phyloP scores from a whole-genome alignment of 2,797 vertebrate genomes.

The Arctocebus calabarensis region DNA sequence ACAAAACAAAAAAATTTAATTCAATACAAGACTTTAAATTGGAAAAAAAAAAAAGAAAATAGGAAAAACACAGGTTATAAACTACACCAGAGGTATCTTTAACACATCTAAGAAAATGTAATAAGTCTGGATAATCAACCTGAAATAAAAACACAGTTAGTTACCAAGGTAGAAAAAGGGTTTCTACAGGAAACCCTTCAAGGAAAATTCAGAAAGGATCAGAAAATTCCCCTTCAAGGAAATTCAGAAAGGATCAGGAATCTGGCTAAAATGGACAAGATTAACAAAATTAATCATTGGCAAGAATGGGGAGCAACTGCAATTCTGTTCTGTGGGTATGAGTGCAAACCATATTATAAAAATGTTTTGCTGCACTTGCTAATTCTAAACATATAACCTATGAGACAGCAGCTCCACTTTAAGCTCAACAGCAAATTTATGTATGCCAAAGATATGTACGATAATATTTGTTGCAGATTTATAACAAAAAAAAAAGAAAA shows the following conservation, averaged over 20 bases:
- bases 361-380: background rate
- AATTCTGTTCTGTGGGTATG: background rate
- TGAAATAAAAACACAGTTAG: background rate
- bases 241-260: background rate
- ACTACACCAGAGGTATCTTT: background rate
- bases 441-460: background rate
- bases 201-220: background rate
- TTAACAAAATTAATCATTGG: background rate
- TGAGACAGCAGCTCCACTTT: background rate
- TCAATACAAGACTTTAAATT: background rate
- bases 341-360: background rate
- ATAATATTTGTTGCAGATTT: background rate
- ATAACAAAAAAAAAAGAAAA: background rate
- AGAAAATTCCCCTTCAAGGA: too few relatives aligned
- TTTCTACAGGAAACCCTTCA: too few relatives aligned
- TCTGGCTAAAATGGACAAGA: background rate
- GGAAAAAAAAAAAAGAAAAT: background rate
- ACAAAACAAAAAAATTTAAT: background rate
- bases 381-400: background rate
- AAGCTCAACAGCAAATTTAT: background rate
- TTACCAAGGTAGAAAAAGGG: background rate
- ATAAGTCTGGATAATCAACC: background rate
- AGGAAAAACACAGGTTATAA: background rate
- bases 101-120: background rate
- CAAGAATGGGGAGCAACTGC: background rate